These are phyloP conservation scores for Sphecodes monilicornis DNA, from an alignment of 2,888 invertebrate genomes.

Conservation along the genomic window DNA sequence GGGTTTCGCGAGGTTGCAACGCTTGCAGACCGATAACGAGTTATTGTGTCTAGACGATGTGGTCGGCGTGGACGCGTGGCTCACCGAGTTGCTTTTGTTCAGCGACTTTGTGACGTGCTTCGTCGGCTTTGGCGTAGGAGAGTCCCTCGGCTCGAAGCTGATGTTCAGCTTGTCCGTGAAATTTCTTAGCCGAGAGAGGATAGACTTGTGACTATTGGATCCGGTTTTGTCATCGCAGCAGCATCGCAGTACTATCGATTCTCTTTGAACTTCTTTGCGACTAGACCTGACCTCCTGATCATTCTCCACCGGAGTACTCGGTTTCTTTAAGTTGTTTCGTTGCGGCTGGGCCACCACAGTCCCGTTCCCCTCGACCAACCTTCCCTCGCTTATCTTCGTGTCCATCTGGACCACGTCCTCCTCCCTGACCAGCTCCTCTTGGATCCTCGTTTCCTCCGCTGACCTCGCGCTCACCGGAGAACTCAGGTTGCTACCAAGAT, in stretches of 20 bases:
- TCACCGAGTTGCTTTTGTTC: conserved; percentile 79
- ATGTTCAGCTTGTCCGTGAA: conserved; percentile 86
- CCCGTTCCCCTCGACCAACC: conserved; percentile 73
- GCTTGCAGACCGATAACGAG: conserved; percentile 74
- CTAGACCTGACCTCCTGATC: conserved; percentile 62
- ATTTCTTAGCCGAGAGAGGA: conserved; percentile 85
- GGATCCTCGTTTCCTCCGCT: conserved; percentile 77
- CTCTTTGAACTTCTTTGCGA: conserved; percentile 62
- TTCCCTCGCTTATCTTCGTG: conserved; percentile 38
- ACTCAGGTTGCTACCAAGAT: conserved; percentile 78
- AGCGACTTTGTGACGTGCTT: conserved; percentile 74
- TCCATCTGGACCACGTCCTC: conserved; percentile 68
- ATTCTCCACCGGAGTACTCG: conserved; percentile 46
- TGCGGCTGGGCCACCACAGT: conserved; percentile 67
- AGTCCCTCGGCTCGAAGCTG: conserved; percentile 84
- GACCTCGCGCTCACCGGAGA: conserved; percentile 81
- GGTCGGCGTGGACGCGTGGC: conserved; percentile 54
- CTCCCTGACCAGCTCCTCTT: conserved; percentile 77
- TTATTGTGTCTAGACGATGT: conserved; percentile 65
- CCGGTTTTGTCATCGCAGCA: conserved; percentile 79
- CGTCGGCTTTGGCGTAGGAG: conserved; percentile 72
- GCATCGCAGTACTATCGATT: conserved; percentile 69
- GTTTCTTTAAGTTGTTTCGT: conserved; percentile 68
- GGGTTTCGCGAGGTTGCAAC: conserved; percentile 76
- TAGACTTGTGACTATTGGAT: conserved; percentile 83